Evolutionary conservation across 2,888 invertebrate genomes (phyloP), one percentile per base, ranked within the genome.

Genomic region (Sinopyrophorus schimmeli): DNA sequence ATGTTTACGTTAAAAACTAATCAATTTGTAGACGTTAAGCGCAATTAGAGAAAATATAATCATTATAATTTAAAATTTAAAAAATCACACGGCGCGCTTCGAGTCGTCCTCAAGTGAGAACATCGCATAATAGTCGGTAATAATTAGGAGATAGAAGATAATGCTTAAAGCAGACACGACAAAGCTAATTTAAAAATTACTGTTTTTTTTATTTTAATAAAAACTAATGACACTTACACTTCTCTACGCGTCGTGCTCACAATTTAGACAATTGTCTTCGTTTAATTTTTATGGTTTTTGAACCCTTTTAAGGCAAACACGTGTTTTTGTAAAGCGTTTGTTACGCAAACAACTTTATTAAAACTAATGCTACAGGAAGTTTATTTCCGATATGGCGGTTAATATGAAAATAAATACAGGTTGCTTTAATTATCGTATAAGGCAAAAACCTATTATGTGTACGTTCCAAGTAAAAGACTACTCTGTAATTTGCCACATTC

Each of bases 181-280:
- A 26, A 42, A 28, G n/a, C 42, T 50, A 54, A 51, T 51, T 42
- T 27, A 54, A 38, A 51, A 35, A 30, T 54, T 44, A 37, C 35
- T 40, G 41, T 49, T 48, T 44, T 44, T n/a, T n/a, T 18, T 37
- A 18, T 14, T 31, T 41, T 51, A 55, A 51, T 55, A 44, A 40
- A 47, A 53, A 44, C 41, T 53, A 53, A 56, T 51, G 53, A 53
- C 38, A 50, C 37, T 49, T 52, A 37, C n/a, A n/a, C 17, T 47
- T 31, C 31, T 47, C 42, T 27, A 49, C 30, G 43, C 39, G n/a
- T 6, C 35, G 31, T 43, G 39, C 21, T 28, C 44, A 47, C 40
- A 47, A 40, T 51, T 50, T 51, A 51, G 32, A 41, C 53, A 56
- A 53, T 53, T 56, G 50, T 20, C 26, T 34, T 44, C 41, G 46